phyloP scores from a whole-genome alignment of 2,113 vertebrate species.

The Argyrosomus japonicus region DNA sequence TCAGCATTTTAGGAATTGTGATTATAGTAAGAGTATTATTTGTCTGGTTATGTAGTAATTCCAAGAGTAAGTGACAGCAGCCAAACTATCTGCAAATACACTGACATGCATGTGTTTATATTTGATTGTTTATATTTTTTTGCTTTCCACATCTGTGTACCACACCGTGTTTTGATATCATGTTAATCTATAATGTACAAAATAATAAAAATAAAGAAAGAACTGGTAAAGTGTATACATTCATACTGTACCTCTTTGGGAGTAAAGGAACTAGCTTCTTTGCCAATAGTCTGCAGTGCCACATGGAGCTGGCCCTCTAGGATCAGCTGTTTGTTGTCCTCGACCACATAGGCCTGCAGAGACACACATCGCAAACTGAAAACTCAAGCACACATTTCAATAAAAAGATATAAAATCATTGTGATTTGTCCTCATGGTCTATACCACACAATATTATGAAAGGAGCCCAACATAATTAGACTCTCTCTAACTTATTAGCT shows the following conservation, averaged over 20 bases:
- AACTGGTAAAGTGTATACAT: too few species aligned
- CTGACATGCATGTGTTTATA: too few species aligned
- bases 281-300: slow-evolving; percentile 89
- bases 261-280: slow-evolving; percentile 91
- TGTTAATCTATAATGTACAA: too few species aligned
- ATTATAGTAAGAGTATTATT: background rate
- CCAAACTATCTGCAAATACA: too few species aligned
- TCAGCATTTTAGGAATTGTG: too few species aligned
- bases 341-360: slow-evolving; percentile 93
- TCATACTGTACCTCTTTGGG: slow-evolving; percentile 90
- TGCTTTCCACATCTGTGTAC: too few species aligned
- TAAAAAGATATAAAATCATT: too few species aligned
- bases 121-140: too few species aligned
- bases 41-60: background rate
- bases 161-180: too few species aligned
- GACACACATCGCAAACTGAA: slow-evolving; percentile 36
- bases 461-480: background rate
- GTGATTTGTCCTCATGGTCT: background rate
- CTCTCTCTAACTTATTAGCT: background rate
- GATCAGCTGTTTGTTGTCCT: slow-evolving; percentile 97
- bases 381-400: background rate
- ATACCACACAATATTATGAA: background rate
- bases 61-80: background rate
- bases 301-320: slow-evolving; percentile 97
- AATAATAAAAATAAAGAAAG: too few species aligned